A percentile compares a stretch with the other conserved stretches of the same genome.
phyloP scores from a whole-genome alignment of 2,888 invertebrate species.

The Emmelina monodactyla region DNA sequence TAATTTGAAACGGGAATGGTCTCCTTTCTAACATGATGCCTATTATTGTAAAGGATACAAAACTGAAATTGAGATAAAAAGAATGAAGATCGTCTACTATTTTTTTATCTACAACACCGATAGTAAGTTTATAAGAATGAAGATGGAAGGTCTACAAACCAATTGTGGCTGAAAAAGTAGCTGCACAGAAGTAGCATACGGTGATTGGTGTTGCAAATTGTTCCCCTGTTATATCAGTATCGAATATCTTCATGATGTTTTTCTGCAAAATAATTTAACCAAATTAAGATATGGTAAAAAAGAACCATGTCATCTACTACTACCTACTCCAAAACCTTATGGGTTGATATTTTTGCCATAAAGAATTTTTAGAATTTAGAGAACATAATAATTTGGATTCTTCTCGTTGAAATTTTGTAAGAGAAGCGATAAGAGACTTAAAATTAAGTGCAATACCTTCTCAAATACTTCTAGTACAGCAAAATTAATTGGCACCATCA shows the following conservation, averaged over 20 bases:
- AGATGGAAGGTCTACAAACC: too few relatives aligned
- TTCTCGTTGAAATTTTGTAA: too few relatives aligned
- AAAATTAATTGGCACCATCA: slow-evolving; percentile 89
- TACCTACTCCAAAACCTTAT: background rate
- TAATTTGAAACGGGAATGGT: too few relatives aligned
- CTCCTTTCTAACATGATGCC: too few relatives aligned
- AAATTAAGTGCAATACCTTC: slow-evolving; percentile 38
- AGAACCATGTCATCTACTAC: background rate
- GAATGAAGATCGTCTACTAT: too few relatives aligned
- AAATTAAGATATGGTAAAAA: too few relatives aligned
- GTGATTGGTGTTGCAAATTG: slow-evolving; percentile 70
- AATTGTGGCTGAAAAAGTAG: slow-evolving; percentile 77
- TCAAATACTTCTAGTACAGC: slow-evolving; percentile 81
- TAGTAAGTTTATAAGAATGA: too few relatives aligned
- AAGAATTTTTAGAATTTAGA: background rate
- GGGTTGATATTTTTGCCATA: background rate
- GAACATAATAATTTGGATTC: too few relatives aligned
- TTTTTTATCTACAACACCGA: too few relatives aligned
- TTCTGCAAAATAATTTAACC: slow-evolving; percentile 60
- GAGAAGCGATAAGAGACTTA: background rate
- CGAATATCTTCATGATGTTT: slow-evolving; percentile 64
- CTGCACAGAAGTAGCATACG: slow-evolving; percentile 75
- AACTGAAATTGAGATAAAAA: too few relatives aligned
- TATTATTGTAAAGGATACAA: too few relatives aligned
- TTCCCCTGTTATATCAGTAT: slow-evolving; percentile 29